Conservation (phyloP, 2,888 invertebrate genomes). For the Drosophila mimetica region DNA sequence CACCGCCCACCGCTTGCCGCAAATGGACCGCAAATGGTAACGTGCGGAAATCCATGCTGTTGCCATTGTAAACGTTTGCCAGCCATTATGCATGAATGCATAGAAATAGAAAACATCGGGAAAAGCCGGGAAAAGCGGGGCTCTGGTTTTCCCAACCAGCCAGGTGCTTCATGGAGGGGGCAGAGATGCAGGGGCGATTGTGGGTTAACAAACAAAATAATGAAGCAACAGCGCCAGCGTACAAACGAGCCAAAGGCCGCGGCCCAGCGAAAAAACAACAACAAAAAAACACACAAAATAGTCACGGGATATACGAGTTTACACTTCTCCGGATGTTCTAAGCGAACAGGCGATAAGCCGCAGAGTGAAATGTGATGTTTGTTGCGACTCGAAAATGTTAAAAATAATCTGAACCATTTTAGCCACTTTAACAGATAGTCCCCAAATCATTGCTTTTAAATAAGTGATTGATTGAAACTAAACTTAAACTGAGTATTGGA, state of each 20-base stretch:
- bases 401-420: not conserved
- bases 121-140: not conserved
- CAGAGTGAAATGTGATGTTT: not conserved
- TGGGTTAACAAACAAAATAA: slow-evolving; percentile 61
- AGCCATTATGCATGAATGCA: slow-evolving; percentile 77
- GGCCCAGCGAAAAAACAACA: slow-evolving; percentile 28
- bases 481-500: too few relatives aligned
- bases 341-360: slow-evolving; percentile 15
- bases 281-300: slow-evolving; percentile 5
- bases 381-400: not conserved
- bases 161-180: slow-evolving; percentile 53
- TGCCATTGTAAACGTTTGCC: slow-evolving; percentile 78
- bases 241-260: slow-evolving; percentile 31
- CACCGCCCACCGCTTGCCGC: slow-evolving; percentile 41
- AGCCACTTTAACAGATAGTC: too few relatives aligned
- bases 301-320: slow-evolving; percentile 30
- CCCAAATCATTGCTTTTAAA: too few relatives aligned
- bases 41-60: slow-evolving; percentile 77
- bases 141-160: slow-evolving; percentile 1
- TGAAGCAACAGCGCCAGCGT: slow-evolving; percentile 52
- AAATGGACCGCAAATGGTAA: slow-evolving; percentile 77
- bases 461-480: too few relatives aligned
- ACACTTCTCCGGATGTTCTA: slow-evolving; percentile 17
- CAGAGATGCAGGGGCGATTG: slow-evolving; percentile 3
- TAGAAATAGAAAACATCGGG: slow-evolving; percentile 65